phyloP scores from a whole-genome alignment of 1,140 invertebrate species.

The Argopecten irradians region DNA sequence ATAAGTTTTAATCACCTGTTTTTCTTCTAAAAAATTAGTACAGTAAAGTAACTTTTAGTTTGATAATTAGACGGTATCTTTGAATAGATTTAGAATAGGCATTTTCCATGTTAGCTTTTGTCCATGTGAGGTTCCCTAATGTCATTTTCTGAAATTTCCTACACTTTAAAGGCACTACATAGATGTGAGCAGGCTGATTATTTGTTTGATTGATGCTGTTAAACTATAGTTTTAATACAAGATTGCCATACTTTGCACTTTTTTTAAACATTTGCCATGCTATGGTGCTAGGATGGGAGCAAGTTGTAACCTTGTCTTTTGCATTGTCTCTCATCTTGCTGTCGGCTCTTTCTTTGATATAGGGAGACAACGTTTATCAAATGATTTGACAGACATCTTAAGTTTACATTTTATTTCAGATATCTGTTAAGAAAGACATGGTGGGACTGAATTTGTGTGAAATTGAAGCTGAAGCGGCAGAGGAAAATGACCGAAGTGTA shows the following conservation, averaged over 20 bases:
- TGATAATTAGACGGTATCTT: background rate
- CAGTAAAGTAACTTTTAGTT: background rate
- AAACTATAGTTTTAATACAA: background rate
- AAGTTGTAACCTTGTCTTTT: background rate
- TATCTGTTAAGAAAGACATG: conserved; percentile 78
- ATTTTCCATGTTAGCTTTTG: no score
- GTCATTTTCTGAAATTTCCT: no score
- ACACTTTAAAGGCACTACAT: no score
- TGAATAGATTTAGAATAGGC: no score
- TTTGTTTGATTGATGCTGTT: no score
- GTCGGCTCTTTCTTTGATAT: background rate
- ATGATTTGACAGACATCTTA: background rate
- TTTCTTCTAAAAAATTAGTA: background rate
- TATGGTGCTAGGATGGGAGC: background rate
- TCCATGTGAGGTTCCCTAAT: no score
- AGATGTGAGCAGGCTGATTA: no score
- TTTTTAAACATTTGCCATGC: background rate
- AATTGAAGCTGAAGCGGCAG: conserved; percentile 78
- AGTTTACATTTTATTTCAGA: conserved; percentile 59
- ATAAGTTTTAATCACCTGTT: background rate
- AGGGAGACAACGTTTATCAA: background rate
- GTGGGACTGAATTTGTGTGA: conserved; percentile 79
- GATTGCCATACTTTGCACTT: background rate
- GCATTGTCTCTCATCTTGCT: background rate
- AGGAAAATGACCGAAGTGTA: conserved; percentile 22